Conservation (phyloP, 2,113 vertebrate species). For the Rhodinocichla rosea region DNA sequence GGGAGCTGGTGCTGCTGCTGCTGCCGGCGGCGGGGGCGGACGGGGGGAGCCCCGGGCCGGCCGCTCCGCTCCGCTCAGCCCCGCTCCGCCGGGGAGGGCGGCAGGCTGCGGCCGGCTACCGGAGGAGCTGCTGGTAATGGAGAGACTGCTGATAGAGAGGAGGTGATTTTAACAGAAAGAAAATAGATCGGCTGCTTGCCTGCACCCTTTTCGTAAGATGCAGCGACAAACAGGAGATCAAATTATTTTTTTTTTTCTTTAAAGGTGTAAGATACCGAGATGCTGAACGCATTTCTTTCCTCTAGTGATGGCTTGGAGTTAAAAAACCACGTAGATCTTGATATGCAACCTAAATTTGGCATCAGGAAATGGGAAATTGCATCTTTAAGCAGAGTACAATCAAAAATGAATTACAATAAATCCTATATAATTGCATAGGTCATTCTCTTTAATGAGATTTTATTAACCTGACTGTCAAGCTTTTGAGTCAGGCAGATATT, state of each 20-base stretch:
- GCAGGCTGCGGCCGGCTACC: background rate
- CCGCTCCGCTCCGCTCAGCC: background rate
- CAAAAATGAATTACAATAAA: slow-evolving; percentile 96
- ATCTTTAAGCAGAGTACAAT: slow-evolving; percentile 88
- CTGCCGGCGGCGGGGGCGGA: background rate
- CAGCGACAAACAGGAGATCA: slow-evolving; percentile 17
- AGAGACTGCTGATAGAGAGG: background rate
- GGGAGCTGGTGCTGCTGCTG: too few relatives aligned
- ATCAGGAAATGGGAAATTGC: slow-evolving; percentile 86
- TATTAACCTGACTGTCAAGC: slow-evolving; percentile 94
- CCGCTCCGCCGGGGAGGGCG: background rate
- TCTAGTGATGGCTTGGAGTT: slow-evolving; percentile 75
- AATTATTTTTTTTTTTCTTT: slow-evolving; percentile 29
- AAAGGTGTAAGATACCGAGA: slow-evolving; percentile 59
- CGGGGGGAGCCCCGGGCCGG: background rate
- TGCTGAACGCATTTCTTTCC: slow-evolving; percentile 68
- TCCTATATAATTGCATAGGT: slow-evolving; percentile 94
- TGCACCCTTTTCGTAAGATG: slow-evolving; percentile 28
- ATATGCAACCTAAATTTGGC: slow-evolving; percentile 83
- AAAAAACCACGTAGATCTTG: slow-evolving; percentile 79
- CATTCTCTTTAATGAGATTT: slow-evolving; percentile 99
- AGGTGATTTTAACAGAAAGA: slow-evolving; percentile 21
- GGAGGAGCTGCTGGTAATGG: background rate
- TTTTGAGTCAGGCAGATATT: slow-evolving; percentile 92
- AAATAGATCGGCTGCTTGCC: slow-evolving; percentile 35